phyloP scores from a whole-genome alignment of 2,797 vertebrate genomes.

The Dendrocincla tyrannina region DNA sequence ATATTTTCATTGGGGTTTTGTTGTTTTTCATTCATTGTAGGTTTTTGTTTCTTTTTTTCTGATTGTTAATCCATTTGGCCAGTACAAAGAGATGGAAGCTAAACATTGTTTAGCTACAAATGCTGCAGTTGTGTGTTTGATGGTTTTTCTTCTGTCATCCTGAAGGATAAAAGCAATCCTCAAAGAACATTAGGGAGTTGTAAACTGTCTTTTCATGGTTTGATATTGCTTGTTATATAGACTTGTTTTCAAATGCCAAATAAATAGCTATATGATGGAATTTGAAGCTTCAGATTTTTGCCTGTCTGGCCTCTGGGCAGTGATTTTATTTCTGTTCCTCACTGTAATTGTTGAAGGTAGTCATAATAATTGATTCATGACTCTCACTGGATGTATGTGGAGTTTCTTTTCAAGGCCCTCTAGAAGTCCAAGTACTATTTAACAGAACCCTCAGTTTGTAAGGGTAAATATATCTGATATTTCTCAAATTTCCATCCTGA shows the following conservation, averaged over 20 bases:
- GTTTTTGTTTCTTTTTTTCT: background rate
- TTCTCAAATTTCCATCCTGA: background rate
- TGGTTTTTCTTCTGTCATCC: background rate
- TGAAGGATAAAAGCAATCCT: background rate
- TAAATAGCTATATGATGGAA: background rate
- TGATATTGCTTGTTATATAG: background rate
- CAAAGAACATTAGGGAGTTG: background rate
- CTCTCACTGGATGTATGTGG: background rate
- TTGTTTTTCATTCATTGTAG: background rate
- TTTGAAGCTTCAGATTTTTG: background rate
- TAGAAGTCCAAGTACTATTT: background rate
- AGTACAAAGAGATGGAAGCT: background rate
- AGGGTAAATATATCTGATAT: background rate
- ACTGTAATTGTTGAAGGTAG: background rate
- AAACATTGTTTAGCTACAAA: background rate
- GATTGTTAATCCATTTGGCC: background rate
- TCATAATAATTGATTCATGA: background rate
- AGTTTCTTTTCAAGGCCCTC: background rate
- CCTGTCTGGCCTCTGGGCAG: background rate
- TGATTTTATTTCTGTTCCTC: background rate
- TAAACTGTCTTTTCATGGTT: background rate
- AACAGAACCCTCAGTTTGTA: background rate
- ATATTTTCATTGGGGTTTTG: background rate
- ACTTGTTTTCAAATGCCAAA: background rate
- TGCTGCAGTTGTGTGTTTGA: background rate